Evolutionary conservation across 2,888 invertebrate species (phyloP).

Genomic region (Coecobrya sp.): DNA sequence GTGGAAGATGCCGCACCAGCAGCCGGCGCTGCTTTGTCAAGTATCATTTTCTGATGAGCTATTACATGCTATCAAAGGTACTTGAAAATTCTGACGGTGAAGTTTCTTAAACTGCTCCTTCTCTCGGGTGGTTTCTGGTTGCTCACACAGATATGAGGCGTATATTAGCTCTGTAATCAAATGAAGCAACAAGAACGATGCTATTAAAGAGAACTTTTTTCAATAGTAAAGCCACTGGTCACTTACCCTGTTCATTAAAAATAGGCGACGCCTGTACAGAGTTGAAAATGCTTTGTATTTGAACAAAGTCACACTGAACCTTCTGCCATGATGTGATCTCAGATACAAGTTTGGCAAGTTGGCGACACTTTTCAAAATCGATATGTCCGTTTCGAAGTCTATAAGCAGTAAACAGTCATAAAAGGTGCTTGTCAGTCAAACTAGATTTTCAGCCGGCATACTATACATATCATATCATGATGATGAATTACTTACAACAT

Average conservation of each 20-base stretch:
- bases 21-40: constrained; percentile 70
- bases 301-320: constrained; percentile 94
- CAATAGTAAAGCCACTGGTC: constrained; percentile 73
- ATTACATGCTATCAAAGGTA: constrained; percentile 78
- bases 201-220: background rate
- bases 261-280: constrained; percentile 95
- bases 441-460: background rate
- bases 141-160: constrained; percentile 98
- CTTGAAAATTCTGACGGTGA: constrained; percentile 78
- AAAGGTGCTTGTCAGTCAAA: background rate
- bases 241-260: constrained; percentile 94
- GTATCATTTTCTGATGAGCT: constrained; percentile 81
- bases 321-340: constrained; percentile 95
- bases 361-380: constrained; percentile 98
- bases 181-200: background rate
- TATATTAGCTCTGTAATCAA: constrained; percentile 92
- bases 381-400: constrained; percentile 95
- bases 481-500: too few species aligned
- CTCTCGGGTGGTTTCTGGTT: constrained; percentile 96
- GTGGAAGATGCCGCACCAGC: constrained; percentile 24
- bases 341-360: constrained; percentile 96
- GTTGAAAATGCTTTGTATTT: constrained; percentile 90
- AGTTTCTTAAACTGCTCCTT: constrained; percentile 96
- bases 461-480: background rate
- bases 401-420: constrained; percentile 60